phyloP scores from a whole-genome alignment of 2,797 vertebrate species.

The Clarias fuscus region DNA sequence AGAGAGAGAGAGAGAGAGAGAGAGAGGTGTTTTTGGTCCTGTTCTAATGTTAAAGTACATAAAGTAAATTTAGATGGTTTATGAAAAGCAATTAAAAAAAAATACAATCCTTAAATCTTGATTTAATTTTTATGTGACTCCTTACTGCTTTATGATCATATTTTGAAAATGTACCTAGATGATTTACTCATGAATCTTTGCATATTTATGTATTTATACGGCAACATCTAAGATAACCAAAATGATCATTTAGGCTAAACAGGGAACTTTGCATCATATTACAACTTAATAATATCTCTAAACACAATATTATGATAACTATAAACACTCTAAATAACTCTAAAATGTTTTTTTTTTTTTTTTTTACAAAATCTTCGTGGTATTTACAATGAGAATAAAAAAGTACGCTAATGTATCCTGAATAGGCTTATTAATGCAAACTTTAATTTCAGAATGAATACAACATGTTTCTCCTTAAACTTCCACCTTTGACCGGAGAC shows the following conservation, averaged over 20 bases:
- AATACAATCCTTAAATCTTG: neutral
- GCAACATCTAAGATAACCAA: neutral
- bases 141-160: neutral
- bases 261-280: neutral
- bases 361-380: neutral
- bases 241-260: neutral
- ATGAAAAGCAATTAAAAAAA: neutral
- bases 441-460: slow-evolving; percentile 6
- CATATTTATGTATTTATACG: neutral
- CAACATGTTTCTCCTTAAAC: neutral
- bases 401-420: neutral
- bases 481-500: neutral
- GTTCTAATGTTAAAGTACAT: neutral
- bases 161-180: neutral
- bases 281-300: neutral
- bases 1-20: slow-evolving; percentile 13
- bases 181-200: neutral
- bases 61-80: neutral
- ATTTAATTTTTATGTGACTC: neutral
- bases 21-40: neutral
- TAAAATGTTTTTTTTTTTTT: too few species aligned
- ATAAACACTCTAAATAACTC: too few species aligned
- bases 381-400: neutral
- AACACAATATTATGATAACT: neutral
- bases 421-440: slow-evolving; percentile 1